Conservation (phyloP, 2,113 vertebrate species). For the Amia ocellicauda region DNA sequence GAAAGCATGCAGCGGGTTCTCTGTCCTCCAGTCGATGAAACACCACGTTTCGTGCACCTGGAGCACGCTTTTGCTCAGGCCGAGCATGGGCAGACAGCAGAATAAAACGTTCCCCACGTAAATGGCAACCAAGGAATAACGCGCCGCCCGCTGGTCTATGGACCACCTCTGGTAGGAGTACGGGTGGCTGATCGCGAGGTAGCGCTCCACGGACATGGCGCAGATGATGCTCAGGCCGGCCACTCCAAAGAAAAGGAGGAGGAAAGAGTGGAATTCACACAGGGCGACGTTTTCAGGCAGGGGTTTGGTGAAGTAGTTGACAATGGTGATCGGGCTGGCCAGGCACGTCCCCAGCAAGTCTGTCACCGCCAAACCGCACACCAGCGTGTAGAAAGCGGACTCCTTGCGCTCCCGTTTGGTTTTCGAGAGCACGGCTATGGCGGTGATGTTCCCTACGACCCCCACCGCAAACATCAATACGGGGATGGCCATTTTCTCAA, state of each 20-base stretch:
- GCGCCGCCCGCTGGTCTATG: conserved; percentile 1
- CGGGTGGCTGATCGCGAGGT: conserved; percentile 17
- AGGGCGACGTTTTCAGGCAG: conserved; percentile 13
- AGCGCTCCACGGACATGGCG: conserved; percentile 21
- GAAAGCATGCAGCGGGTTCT: conserved; percentile 8
- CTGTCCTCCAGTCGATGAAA: conserved; percentile 23
- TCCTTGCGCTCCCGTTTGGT: conserved; percentile 15
- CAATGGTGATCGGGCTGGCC: conserved; percentile 21
- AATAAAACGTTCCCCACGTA: conserved; percentile 21
- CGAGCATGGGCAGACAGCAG: conserved; percentile 15
- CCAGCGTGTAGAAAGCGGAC: conserved; percentile 24
- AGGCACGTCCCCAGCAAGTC: conserved; percentile 22
- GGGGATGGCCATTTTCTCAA: conserved; percentile 5
- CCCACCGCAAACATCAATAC: conserved; percentile 20
- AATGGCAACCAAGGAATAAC: conserved; percentile 16
- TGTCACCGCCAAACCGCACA: conserved; percentile 20
- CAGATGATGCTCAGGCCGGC: conserved; percentile 14
- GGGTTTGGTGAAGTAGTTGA: background rate
- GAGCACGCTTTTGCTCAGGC: conserved; percentile 13
- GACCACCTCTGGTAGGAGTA: conserved; percentile 17
- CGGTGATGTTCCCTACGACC: conserved; percentile 14
- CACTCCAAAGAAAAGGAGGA: conserved; percentile 44
- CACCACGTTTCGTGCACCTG: conserved; percentile 19
- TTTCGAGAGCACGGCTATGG: conserved; percentile 21
- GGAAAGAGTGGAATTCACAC: conserved; percentile 54